Evolutionary conservation across 2,797 vertebrate species (phyloP), one percentile per base, ranked within the genome.

Genomic region (Threskiornis aethiopicus): DNA sequence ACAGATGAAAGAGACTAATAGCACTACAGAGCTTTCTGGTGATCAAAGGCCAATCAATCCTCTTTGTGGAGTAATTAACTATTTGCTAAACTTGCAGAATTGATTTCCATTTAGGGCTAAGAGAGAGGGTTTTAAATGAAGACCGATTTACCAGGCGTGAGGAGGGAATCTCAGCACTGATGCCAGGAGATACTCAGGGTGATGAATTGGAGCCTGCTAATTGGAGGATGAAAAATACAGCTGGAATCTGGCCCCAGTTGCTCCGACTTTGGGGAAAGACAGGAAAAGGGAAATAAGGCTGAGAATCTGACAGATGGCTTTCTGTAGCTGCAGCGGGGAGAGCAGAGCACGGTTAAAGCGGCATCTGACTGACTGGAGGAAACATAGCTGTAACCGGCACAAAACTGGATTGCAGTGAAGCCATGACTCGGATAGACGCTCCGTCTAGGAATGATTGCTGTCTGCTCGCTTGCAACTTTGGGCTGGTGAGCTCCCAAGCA

Each of bases 21-120:
- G 98, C 98, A 98, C 98, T 97, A 97, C 98, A 97, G 96, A 98
- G 98, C 98, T 98, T 98, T 98, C 98, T 98, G 98, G 97, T 98
- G 98, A 98, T 98, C 97, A 98, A 98, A 98, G 98, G 97, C 97
- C 98, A 98, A 99, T 99, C 98, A 99, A 98, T 99, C 98, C 97
- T 98, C 98, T 98, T 98, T 98, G 97, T 98, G 98, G 98, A 98
- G 98, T 99, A 99, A 99, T 99, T 98, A 99, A 99, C 98, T 98
- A 98, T 99, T 99, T 99, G 99, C 98, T 99, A 99, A 99, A 99
- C 98, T 99, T 99, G 98, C 98, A 98, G 98, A 98, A 99, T 99
- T 99, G 98, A 99, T 98, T 99, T 99, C 98, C 98, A 98, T 98
- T 99, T 98, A 99, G 98, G 98, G 98, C 98, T 99, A 98, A 98